phyloP scores from a whole-genome alignment of 2,113 vertebrate genomes.

The Ciconia boyciana region DNA sequence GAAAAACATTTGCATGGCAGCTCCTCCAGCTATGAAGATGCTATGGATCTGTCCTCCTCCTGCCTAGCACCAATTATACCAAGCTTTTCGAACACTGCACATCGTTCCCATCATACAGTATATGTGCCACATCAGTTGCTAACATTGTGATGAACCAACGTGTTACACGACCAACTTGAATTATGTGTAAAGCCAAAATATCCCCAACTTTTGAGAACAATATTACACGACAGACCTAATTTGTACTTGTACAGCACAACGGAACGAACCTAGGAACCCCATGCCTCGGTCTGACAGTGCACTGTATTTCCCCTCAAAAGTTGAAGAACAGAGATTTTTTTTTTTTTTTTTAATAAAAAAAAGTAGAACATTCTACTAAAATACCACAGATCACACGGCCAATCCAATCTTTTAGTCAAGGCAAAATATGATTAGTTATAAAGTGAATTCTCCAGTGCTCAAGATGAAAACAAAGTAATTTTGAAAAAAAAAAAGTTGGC shows the following conservation, averaged over 20 bases:
- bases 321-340: constrained; percentile 6
- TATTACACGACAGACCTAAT: background rate
- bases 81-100: background rate
- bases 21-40: background rate
- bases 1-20: background rate
- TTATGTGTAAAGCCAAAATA: background rate
- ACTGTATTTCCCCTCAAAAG: background rate
- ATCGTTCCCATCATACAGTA: background rate
- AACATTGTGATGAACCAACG: background rate
- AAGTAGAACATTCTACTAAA: constrained; percentile 21
- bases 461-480: constrained; percentile 46
- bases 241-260: background rate
- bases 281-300: background rate
- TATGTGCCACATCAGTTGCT: background rate
- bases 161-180: background rate
- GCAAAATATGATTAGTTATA: background rate
- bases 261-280: background rate
- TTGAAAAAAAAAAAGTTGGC: background rate
- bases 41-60: background rate
- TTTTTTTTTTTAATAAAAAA: background rate
- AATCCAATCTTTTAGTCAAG: constrained; percentile 19
- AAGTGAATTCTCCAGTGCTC: constrained; percentile 39
- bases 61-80: background rate
- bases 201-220: background rate
- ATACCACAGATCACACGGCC: constrained; percentile 34